Evolutionary conservation across 2,888 invertebrate genomes (phyloP).

Genomic region (Ormyrus labotus): DNA sequence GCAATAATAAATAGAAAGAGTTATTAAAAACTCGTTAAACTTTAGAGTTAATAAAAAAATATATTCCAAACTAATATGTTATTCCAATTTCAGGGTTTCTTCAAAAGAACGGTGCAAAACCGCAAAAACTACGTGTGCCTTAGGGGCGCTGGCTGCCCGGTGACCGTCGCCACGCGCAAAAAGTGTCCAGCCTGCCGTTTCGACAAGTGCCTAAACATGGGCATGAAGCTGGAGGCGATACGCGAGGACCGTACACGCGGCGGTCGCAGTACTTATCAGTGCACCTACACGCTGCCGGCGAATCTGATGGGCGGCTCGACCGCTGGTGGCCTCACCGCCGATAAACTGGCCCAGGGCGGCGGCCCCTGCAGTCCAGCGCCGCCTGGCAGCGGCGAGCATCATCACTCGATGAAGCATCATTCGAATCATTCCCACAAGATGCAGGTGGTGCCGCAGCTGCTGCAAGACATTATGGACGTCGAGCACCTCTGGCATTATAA

Average conservation of each 20-base stretch:
- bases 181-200: constrained; percentile 98
- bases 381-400: constrained; percentile 70
- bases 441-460: constrained; percentile 72
- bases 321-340: constrained; percentile 75
- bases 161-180: constrained; percentile 94
- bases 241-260: constrained; percentile 96
- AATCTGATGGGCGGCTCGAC: constrained; percentile 77
- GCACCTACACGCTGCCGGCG: constrained; percentile 91
- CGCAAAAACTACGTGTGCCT: constrained; percentile 97
- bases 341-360: constrained; percentile 67
- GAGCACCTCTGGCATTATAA: constrained; percentile 97
- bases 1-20: no score
- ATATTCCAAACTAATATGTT: no score
- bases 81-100: constrained; percentile 83
- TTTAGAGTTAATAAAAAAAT: no score
- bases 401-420: constrained; percentile 71
- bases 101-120: constrained; percentile 98
- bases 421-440: constrained; percentile 73
- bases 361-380: constrained; percentile 73
- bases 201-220: constrained; percentile 95
- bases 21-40: no score
- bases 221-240: constrained; percentile 98
- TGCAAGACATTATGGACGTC: constrained; percentile 95
- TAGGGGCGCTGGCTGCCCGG: constrained; percentile 92
- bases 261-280: constrained; percentile 96